Conservation (phyloP, 1,140 invertebrate species). For the Caenorhabditis brenneri region DNA sequence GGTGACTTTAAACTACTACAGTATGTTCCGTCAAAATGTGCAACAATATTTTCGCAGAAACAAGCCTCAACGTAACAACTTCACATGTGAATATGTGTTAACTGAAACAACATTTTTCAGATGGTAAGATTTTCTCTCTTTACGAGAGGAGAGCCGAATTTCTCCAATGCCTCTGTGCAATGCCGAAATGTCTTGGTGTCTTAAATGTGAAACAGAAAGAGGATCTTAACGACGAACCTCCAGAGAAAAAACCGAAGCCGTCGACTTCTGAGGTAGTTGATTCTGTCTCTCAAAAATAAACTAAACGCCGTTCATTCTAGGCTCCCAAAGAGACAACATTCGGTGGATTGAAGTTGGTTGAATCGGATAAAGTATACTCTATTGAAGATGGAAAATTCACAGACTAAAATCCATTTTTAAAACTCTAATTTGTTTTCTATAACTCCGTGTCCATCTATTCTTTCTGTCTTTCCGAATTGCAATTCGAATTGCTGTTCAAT, state of each 20-base stretch:
- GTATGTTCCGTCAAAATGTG: neutral
- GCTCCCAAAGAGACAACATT: neutral
- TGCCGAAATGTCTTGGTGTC: neutral
- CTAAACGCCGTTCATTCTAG: too few relatives aligned
- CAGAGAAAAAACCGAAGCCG: too few relatives aligned
- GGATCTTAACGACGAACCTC: too few relatives aligned
- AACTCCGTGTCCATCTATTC: too few relatives aligned
- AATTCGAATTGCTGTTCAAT: too few relatives aligned
- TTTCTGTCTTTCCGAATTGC: too few relatives aligned
- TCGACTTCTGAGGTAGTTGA: too few relatives aligned
- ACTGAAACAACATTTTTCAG: neutral
- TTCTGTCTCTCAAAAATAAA: too few relatives aligned
- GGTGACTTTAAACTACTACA: neutral
- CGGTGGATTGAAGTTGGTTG: neutral
- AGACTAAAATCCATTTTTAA: too few relatives aligned
- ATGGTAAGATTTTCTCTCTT: neutral
- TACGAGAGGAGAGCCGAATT: neutral
- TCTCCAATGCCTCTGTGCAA: neutral
- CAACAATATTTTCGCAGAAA: neutral
- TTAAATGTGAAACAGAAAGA: neutral
- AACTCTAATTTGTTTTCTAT: too few relatives aligned
- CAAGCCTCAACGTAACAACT: neutral
- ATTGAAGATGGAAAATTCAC: neutral
- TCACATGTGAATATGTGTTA: neutral
- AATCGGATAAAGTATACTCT: neutral